Percentiles rank a stretch among this genome's conserved stretches.
phyloP scores from a whole-genome alignment of 2,888 invertebrate species.

The Pseudococcus viburni region DNA sequence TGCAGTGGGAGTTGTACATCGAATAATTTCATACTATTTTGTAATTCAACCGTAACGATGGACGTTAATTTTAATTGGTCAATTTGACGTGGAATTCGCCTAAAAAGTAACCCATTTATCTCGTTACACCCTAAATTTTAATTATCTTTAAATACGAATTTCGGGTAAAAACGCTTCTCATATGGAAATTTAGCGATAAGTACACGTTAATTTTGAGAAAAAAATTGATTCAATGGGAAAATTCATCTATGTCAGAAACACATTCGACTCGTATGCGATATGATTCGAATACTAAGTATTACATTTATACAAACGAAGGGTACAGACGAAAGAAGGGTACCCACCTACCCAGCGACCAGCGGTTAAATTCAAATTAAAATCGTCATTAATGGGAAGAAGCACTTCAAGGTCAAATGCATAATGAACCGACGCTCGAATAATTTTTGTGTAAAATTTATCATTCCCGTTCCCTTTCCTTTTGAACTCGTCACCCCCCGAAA shows the following conservation, averaged over 20 bases:
- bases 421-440: slow-evolving; percentile 3
- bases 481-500: neutral
- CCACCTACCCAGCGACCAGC: neutral
- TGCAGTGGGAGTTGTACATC: neutral
- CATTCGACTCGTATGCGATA: neutral
- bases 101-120: neutral
- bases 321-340: neutral
- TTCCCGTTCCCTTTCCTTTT: neutral
- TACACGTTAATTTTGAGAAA: neutral
- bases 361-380: slow-evolving; percentile 21
- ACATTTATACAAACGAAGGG: neutral
- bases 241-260: neutral
- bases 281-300: neutral
- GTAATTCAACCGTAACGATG: neutral
- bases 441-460: slow-evolving; percentile 1
- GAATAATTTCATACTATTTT: neutral
- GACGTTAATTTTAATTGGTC: neutral
- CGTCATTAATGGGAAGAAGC: slow-evolving; percentile 24
- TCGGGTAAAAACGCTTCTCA: neutral
- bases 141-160: neutral
- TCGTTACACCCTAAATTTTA: neutral
- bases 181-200: neutral
- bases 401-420: neutral
- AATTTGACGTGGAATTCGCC: neutral
- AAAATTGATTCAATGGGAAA: too few species aligned